Base-by-base conservation (phyloP, 2,797 vertebrate species). In the Enteromius unitaeniatus region DNA sequence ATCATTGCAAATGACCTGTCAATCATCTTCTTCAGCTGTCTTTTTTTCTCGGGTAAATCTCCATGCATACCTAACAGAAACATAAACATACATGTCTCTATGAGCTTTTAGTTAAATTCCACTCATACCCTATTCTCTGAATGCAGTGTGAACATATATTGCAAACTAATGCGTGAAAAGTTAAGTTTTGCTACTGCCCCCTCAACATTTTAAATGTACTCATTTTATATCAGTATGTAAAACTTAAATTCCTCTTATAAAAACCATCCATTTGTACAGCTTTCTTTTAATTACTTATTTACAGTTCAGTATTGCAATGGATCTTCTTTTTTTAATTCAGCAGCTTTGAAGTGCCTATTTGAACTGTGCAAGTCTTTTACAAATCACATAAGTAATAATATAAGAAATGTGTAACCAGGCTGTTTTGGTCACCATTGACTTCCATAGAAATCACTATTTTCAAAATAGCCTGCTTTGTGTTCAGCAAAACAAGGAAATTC, bases 1-100 rank as follows among this genome's bases (percentile, higher is more conserved):
- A 82, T 76, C 81, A 82, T 23, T 42, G 60, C 34, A 83, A 76
- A 83, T 83, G 23, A 34, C 34, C 49, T 68, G 81, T 83, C 73
- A 83, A 28, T 83, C 81, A 68, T 76, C 73, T 28, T 76, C 17
- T 75, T 55, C 62, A 68, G 62, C 47, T 58, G 73, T 68, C 23
- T 2, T 75, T 47, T 69, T 47, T 31, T 34, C 11, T 11, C 40
- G 19, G 9, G 28, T 53, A 42, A 53, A 76, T 55, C 62, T 82
- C 34, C 55, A 74, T 42, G 79, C 49, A 45, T 47, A 60, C 79
- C 69, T 72, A 69, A 81, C 21, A 69, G 34, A 80, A 73, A 73
- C 55, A 73, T 49, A 74, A 82, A 60, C 21, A 67, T 14, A 23
- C 34, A 45, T 75, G 72, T 53, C 6, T 76, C 62, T 74, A 64